Evolutionary conservation across 2,113 vertebrate species (phyloP).

Genomic region (Coturnix japonica): DNA sequence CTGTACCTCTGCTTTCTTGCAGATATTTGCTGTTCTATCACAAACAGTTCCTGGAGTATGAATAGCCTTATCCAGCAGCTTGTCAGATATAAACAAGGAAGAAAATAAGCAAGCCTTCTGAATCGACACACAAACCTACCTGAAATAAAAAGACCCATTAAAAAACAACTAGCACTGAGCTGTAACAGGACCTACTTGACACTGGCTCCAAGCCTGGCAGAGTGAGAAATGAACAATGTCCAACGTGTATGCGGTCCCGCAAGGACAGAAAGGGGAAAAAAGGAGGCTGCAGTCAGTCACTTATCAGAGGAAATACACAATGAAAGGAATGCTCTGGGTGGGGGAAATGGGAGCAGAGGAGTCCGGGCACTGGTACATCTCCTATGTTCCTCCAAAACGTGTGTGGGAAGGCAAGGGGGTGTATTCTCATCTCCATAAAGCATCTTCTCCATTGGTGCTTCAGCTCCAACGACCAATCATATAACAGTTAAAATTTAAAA

Average conservation of each 20-base stretch:
- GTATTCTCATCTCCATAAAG: conserved; percentile 85
- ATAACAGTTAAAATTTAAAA: conserved; percentile 76
- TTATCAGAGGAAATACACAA: conserved; percentile 65
- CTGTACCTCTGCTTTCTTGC: conserved; percentile 23
- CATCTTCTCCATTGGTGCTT: conserved; percentile 80
- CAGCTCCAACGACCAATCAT: conserved; percentile 90
- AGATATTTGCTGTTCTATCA: conserved; percentile 97
- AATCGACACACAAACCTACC: conserved; percentile 86
- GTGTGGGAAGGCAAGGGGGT: conserved; percentile 75
- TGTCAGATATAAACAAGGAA: conserved; percentile 62
- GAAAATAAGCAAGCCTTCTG: conserved; percentile 75
- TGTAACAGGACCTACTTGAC: conserved; percentile 90
- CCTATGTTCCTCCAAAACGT: conserved; percentile 64
- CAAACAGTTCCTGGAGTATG: conserved; percentile 97
- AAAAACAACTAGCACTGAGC: conserved; percentile 82
- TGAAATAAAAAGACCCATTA: conserved; percentile 75
- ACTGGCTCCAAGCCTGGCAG: conserved; percentile 79
- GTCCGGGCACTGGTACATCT: conserved; percentile 65
- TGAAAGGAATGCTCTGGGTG: conserved; percentile 59
- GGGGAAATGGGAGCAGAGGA: conserved; percentile 63
- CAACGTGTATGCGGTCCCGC: conserved; percentile 69
- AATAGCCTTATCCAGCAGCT: conserved; percentile 81
- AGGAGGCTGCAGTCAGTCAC: conserved; percentile 74
- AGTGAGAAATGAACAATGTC: conserved; percentile 79
- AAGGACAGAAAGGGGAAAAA: conserved; percentile 62